Evolutionary conservation across 2,888 invertebrate genomes (phyloP), one percentile per base, ranked within the genome.

Genomic region (Sminthurides aquaticus): DNA sequence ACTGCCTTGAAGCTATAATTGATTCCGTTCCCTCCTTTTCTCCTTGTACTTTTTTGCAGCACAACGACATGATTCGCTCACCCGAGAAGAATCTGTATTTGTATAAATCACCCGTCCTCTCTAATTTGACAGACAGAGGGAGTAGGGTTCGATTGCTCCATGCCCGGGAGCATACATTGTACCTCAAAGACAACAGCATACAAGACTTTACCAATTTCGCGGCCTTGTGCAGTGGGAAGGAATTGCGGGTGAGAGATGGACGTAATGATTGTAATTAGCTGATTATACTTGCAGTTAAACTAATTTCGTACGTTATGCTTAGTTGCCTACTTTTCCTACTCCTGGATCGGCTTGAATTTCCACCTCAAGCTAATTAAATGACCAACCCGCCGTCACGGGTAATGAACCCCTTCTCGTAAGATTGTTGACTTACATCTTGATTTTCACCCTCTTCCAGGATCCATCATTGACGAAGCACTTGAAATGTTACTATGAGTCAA

Each of bases 171-270:
- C 57, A 60, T 29, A 49, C 52, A 48, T 57, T 72, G 1, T 67
- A 68, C 60, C 49, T 67, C 34, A 63, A 71, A 25, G 71, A 76
- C 22, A 76, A 76, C 26, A 74, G 75, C 26, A 59, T 70, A n/a
- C 61, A 57, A 54, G 74, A 74, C 63, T 63, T 73, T 20, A 69
- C 66, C 18, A 76, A 77, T 68, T 78, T 77, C 69, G 76, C 75
- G 26, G 76, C 76, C 1, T 67, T 79, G 0, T 79, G 78, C 57
- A 66, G 77, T 15, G 78, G 78, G 22, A 76, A 77, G 65, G 68
- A 69, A 48, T 69, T 68, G 18, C 59, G 58, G 62, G 68, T 68
- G 24, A 60, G 52, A 11, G 18, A 43, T 43, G 8, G 18, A 43
- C 43, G 43, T 8, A 8, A 43, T n/a, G n/a, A n/a, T n/a, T n/a